Evolutionary conservation across 2,888 invertebrate genomes (phyloP).

Genomic region (Eumacrocentrus americanus): DNA sequence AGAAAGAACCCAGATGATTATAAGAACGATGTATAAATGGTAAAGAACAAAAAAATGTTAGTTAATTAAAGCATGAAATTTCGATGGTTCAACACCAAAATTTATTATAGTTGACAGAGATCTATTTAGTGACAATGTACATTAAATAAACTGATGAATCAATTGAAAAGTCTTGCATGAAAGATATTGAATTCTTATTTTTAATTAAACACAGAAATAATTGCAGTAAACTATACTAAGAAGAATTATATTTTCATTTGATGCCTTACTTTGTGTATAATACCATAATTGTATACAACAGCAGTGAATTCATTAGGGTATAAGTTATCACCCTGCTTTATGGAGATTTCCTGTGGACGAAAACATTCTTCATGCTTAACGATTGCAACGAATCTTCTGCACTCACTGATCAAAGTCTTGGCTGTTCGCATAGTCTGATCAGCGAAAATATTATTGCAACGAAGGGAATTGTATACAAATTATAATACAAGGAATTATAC

Average conservation of each 20-base stretch:
- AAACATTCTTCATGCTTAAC: constrained; percentile 14
- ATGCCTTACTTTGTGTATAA: not conserved
- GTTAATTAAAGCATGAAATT: constrained; percentile 1
- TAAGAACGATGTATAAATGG: constrained; percentile 70
- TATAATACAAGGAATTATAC: not conserved
- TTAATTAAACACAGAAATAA: no score
- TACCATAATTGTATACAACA: not conserved
- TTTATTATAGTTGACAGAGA: not conserved
- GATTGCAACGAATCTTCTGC: constrained; percentile 7
- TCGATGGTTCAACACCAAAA: not conserved
- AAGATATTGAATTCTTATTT: no score
- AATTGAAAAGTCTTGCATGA: not conserved
- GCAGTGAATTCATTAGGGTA: not conserved
- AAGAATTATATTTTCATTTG: not conserved
- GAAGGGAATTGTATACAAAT: not conserved
- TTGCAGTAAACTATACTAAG: not conserved
- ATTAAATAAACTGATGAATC: constrained; percentile 9
- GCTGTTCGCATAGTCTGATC: no score
- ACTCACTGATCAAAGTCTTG: not conserved
- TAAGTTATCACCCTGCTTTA: not conserved
- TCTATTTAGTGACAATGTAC: not conserved
- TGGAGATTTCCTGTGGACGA: constrained; percentile 4
- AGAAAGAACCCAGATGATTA: constrained; percentile 78
- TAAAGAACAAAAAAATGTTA: not conserved
- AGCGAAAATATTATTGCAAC: no score